phyloP scores from a whole-genome alignment of 2,888 invertebrate genomes.

The Blastobasis lacticolella region DNA sequence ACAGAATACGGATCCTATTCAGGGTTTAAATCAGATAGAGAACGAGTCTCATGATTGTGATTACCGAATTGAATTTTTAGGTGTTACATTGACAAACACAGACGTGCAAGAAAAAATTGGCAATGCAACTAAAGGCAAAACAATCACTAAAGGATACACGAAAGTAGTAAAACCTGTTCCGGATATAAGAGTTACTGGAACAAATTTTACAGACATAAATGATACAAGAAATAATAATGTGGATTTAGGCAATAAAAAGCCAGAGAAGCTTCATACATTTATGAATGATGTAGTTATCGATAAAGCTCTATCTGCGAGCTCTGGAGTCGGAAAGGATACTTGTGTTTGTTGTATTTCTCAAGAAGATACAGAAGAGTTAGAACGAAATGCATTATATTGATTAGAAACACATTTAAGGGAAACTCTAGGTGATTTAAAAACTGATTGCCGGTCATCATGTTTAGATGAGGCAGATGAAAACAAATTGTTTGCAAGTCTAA shows the following conservation, averaged over 20 bases:
- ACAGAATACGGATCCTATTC: not conserved
- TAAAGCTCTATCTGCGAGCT: too few species aligned
- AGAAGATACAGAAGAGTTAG: constrained; percentile 42
- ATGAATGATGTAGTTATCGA: too few species aligned
- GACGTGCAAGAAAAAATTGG: constrained; percentile 11
- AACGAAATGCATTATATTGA: constrained; percentile 53
- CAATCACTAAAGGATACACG: not conserved
- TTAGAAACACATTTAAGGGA: constrained; percentile 48
- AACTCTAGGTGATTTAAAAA: constrained; percentile 42
- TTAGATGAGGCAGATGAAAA: constrained; percentile 41
- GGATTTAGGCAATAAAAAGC: too few species aligned
- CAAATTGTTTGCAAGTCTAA: constrained; percentile 36
- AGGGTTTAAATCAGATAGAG: not conserved
- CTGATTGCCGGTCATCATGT: constrained; percentile 29
- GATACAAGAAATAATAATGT: too few species aligned
- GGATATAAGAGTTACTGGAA: too few species aligned
- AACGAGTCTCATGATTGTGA: constrained; percentile 24
- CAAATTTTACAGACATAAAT: too few species aligned
- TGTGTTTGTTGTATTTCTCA: constrained; percentile 43
- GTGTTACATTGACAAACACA: constrained; percentile 46
- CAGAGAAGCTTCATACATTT: too few species aligned
- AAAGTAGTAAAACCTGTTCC: too few species aligned
- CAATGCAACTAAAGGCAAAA: constrained; percentile 3
- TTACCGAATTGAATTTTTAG: constrained; percentile 49
- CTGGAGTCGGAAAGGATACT: constrained; percentile 11